Evolutionary conservation across 53 echinoderm and acorn worm species (phyloP), one percentile per base, ranked within the genome.

Genomic region (Holothuria scabra): DNA sequence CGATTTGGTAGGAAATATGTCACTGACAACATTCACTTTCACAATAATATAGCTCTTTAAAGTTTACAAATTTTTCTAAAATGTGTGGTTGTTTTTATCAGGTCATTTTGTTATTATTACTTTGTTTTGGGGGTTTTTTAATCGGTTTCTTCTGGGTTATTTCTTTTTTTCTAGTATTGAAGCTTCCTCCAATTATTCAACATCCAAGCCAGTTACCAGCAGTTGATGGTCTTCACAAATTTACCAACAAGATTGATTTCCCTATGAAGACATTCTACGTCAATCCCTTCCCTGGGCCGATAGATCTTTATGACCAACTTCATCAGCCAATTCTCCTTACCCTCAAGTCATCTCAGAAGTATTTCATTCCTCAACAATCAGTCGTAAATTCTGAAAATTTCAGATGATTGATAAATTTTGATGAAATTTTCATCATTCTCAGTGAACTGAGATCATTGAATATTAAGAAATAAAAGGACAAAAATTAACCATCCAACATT

Each of bases 291-390:
- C 97, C 97, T 7, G 92, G 94, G 26, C 97, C 97, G 30, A 90
- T 94, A 49, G 97, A 97, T 75, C 76, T 86, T 31, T 97, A 97
- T 44, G 97, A 97, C 5, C 86, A 97, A 74, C 88, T 92, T 1
- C 97, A 97, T 69, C 92, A 97, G 61, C 97, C 97, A 28, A 97
- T 97, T 55, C 87, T 97, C 9, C 85, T 97, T 13, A 97, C 92
- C 1, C 85, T 97, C 26, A 94, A 92, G 65, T 90, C 97, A 23
- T 92, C 97, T 48, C 97, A 97, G 91, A 97, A 97, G 48, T 97
- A 97, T 65, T 97, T 97, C 84, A 81, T 94, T 24, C 97, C 94
- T 0, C 89, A 92, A 5, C 93, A 97, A 58, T 97, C 97, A 0
- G 74, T 93, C 2, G 94, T 97, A 8, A 90, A 84, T 46, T 70